A percentile compares a stretch with the other conserved stretches of the same genome.
phyloP scores from a whole-genome alignment of 2,888 invertebrate species.

The Heliconius ethilla region DNA sequence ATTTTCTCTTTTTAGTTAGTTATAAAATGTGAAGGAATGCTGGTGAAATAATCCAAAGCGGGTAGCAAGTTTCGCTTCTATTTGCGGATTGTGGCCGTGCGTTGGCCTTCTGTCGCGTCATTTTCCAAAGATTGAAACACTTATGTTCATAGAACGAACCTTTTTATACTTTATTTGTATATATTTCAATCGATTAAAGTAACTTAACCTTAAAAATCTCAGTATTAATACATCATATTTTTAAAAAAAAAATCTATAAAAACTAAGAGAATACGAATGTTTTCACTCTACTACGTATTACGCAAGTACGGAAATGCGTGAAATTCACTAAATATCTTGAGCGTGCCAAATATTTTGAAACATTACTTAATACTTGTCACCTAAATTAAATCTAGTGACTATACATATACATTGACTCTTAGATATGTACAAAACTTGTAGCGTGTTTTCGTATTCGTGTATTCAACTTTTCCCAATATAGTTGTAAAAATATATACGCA shows the following conservation, averaged over 20 bases:
- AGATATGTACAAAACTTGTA: not conserved
- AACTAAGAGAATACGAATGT: not conserved
- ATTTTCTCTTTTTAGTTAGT: constrained; percentile 11
- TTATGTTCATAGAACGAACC: constrained; percentile 19
- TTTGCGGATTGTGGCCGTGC: constrained; percentile 72
- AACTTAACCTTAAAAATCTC: not conserved
- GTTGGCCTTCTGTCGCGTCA: constrained; percentile 74
- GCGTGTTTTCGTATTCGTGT: not conserved
- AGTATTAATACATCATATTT: not conserved
- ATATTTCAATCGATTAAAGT: not conserved
- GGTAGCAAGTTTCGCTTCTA: constrained; percentile 75
- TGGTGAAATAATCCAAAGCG: constrained; percentile 68
- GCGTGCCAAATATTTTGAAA: constrained; percentile 26
- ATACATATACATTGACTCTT: not conserved
- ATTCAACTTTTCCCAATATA: not conserved
- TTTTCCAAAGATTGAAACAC: constrained; percentile 57
- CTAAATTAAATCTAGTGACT: constrained; percentile 19
- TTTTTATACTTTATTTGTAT: not conserved
- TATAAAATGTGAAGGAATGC: constrained; percentile 47
- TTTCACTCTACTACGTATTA: constrained; percentile 20
- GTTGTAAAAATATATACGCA: not conserved
- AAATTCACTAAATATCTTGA: constrained; percentile 16
- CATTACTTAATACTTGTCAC: constrained; percentile 25
- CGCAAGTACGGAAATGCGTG: constrained; percentile 25
- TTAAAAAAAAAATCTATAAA: not conserved